phyloP scores from a whole-genome alignment of 2,797 vertebrate species.

The Semotilus atromaculatus region DNA sequence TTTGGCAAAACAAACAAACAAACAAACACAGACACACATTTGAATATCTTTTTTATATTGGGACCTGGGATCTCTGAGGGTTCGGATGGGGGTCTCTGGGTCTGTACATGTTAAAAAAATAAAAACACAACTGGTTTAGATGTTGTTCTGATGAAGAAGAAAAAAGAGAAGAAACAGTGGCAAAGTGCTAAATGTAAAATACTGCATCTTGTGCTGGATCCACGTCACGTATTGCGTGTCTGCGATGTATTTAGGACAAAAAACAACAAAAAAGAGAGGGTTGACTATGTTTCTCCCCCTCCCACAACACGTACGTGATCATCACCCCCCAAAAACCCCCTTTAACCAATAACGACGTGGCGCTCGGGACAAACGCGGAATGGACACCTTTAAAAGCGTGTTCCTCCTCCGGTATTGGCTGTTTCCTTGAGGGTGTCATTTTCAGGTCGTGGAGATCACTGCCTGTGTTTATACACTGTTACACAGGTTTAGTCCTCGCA shows the following conservation, averaged over 20 bases:
- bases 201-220: background rate
- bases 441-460: constrained; percentile 46
- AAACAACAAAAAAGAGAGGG: constrained; percentile 20
- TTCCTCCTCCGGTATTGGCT: constrained; percentile 55
- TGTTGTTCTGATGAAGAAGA: background rate
- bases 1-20: background rate
- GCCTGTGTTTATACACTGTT: constrained; percentile 29
- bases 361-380: constrained; percentile 86
- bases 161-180: background rate
- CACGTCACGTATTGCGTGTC: background rate
- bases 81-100: background rate
- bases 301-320: constrained; percentile 71
- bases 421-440: constrained; percentile 50
- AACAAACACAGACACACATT: background rate
- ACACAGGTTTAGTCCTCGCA: constrained; percentile 36
- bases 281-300: constrained; percentile 40
- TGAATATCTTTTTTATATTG: background rate
- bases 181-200: constrained; percentile 12
- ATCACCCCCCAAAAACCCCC: constrained; percentile 70
- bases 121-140: background rate
- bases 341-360: constrained; percentile 87
- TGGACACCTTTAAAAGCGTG: constrained; percentile 79
- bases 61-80: background rate
- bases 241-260: constrained; percentile 20
- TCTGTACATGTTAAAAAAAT: background rate